Conservation (phyloP, 2,797 vertebrate species). For the Anniella stebbinsi region DNA sequence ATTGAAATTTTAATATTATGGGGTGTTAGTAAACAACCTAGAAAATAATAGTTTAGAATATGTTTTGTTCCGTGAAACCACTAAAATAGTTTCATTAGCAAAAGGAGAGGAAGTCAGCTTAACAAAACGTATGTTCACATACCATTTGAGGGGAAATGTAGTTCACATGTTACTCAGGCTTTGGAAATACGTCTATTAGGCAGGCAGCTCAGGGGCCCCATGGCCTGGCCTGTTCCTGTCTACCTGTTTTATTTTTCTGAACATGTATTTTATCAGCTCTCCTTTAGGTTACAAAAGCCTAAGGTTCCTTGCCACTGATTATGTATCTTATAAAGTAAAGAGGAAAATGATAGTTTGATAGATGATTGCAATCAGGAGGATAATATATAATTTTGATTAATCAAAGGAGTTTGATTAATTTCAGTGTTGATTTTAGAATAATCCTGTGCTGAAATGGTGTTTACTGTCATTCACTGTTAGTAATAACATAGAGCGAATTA, state of each 20-base stretch:
- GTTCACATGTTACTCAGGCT: constrained; percentile 10
- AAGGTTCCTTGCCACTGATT: constrained; percentile 72
- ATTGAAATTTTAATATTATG: background rate
- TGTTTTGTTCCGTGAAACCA: constrained; percentile 1
- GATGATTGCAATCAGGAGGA: constrained; percentile 83
- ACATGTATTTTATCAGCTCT: constrained; percentile 40
- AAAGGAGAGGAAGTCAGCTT: background rate
- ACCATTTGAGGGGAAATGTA: background rate
- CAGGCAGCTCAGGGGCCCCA: background rate
- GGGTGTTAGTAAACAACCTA: background rate
- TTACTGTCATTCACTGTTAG: constrained; percentile 65
- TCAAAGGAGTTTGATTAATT: constrained; percentile 82
- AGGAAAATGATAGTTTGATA: constrained; percentile 77
- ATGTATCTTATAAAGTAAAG: constrained; percentile 70
- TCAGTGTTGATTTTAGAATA: constrained; percentile 73
- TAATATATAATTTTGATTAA: constrained; percentile 84
- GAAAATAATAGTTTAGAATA: background rate
- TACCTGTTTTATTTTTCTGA: constrained; percentile 22
- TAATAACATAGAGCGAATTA: constrained; percentile 48
- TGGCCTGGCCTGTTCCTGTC: background rate
- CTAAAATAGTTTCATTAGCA: constrained; percentile 34
- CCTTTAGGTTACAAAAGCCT: constrained; percentile 49
- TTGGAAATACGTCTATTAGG: constrained; percentile 15
- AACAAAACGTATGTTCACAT: background rate
- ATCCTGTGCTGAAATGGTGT: constrained; percentile 59